These are phyloP conservation scores for Moxostoma hubbsi DNA, from an alignment of 2,797 vertebrate species.

Conservation along the genomic window DNA sequence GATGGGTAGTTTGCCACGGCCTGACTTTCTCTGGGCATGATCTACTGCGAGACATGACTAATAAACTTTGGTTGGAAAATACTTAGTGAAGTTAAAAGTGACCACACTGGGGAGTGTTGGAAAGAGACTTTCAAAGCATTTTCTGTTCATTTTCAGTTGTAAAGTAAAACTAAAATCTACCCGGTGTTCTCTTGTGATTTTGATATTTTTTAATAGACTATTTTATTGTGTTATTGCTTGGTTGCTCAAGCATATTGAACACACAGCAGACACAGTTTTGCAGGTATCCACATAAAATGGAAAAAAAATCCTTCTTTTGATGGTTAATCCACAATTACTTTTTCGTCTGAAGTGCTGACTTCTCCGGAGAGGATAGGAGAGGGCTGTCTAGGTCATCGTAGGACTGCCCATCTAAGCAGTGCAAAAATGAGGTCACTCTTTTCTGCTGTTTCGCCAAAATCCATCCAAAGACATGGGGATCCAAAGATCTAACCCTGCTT, in stretches of 20 bases:
- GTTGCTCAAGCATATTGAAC: neutral
- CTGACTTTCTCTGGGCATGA: slow-evolving; percentile 14
- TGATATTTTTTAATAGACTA: neutral
- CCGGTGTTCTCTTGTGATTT: slow-evolving; percentile 1
- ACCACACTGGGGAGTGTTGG: slow-evolving; percentile 44
- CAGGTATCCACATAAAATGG: slow-evolving; percentile 5
- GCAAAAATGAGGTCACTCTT: slow-evolving; percentile 77
- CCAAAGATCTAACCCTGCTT: slow-evolving; percentile 35
- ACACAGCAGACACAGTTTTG: neutral
- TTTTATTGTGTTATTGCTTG: neutral
- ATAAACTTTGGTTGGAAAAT: slow-evolving; percentile 43
- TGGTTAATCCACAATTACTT: slow-evolving; percentile 69
- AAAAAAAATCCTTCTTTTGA: slow-evolving; percentile 52
- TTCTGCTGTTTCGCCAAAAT: slow-evolving; percentile 81
- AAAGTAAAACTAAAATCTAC: neutral
- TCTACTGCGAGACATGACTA: slow-evolving; percentile 33
- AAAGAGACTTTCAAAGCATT: slow-evolving; percentile 53
- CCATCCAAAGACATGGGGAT: slow-evolving; percentile 39
- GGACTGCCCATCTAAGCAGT: slow-evolving; percentile 68
- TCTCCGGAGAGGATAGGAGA: slow-evolving; percentile 62
- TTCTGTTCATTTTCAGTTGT: neutral
- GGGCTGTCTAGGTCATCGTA: slow-evolving; percentile 71
- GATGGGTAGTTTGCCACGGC: neutral
- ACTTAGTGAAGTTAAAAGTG: slow-evolving; percentile 19
- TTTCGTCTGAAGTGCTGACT: slow-evolving; percentile 75